Conservation (phyloP, 2,888 invertebrate genomes). For the Metalampra italica region DNA sequence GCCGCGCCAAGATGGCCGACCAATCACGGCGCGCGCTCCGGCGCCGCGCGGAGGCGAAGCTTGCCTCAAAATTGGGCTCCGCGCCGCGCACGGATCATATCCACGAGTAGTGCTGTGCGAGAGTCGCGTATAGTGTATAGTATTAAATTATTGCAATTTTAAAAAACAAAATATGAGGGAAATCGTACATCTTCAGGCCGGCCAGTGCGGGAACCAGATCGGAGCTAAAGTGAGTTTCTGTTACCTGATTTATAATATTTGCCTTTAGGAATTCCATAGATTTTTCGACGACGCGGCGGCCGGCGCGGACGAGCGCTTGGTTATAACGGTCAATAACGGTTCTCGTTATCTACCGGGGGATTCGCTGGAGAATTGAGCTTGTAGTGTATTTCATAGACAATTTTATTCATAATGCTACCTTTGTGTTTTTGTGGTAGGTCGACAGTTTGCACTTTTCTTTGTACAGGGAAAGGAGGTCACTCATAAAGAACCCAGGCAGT, state of each 20-base stretch:
- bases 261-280: conserved; percentile 5
- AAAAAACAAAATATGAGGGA: conserved; percentile 83
- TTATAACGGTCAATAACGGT: conserved; percentile 22
- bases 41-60: conserved; percentile 67
- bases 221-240: conserved; percentile 78
- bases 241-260: conserved; percentile 12
- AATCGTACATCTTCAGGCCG: conserved; percentile 90
- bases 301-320: conserved; percentile 4
- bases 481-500: too few species aligned
- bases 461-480: conserved; percentile 18
- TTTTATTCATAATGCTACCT: conserved; percentile 9
- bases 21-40: conserved; percentile 47
- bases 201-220: conserved; percentile 92
- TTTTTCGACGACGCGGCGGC: conserved; percentile 2
- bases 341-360: conserved; percentile 12
- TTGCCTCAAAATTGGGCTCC: conserved; percentile 70
- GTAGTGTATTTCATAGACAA: conserved; percentile 11
- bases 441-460: conserved; percentile 7
- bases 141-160: conserved; percentile 62
- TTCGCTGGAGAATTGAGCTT: conserved; percentile 9
- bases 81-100: conserved; percentile 51
- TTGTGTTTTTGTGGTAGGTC: conserved; percentile 5
- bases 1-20: conserved; percentile 28
- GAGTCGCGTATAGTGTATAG: conserved; percentile 67
- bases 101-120: conserved; percentile 66